These are phyloP conservation scores for Aix galericulata DNA, from an alignment of 2,113 vertebrate species.

Conservation along the genomic window DNA sequence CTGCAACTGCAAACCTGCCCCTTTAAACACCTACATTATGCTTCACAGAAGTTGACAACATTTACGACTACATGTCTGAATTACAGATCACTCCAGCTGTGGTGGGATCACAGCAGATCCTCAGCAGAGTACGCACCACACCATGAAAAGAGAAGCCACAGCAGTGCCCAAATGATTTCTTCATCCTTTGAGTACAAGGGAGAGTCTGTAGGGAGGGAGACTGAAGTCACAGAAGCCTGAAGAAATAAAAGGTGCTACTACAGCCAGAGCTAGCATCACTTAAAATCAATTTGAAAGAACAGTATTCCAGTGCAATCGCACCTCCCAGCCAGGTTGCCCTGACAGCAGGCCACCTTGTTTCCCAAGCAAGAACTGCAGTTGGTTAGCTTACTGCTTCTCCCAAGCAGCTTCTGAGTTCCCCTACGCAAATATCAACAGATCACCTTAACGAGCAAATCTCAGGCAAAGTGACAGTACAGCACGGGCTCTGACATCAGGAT, in stretches of 20 bases:
- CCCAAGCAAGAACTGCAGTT: background rate
- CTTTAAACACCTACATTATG: background rate
- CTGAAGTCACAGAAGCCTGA: background rate
- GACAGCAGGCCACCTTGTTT: background rate
- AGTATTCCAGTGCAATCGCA: background rate
- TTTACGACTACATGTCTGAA: fast-evolving
- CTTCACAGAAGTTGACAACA: background rate
- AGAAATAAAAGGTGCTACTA: background rate
- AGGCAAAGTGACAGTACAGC: background rate
- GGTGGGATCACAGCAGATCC: background rate
- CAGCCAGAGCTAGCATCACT: background rate
- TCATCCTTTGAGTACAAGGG: background rate
- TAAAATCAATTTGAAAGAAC: background rate
- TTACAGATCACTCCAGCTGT: fast-evolving
- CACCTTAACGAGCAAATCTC: background rate
- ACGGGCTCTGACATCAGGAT: background rate
- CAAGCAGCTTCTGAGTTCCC: background rate
- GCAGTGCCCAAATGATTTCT: background rate
- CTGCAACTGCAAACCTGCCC: background rate
- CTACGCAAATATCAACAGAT: background rate
- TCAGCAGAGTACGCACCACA: background rate
- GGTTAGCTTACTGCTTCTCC: background rate
- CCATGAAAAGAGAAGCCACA: background rate
- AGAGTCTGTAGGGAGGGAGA: background rate
- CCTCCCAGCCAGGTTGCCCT: background rate